phyloP scores from a whole-genome alignment of 2,888 invertebrate genomes.

The Xanthorhoe spadicearia region DNA sequence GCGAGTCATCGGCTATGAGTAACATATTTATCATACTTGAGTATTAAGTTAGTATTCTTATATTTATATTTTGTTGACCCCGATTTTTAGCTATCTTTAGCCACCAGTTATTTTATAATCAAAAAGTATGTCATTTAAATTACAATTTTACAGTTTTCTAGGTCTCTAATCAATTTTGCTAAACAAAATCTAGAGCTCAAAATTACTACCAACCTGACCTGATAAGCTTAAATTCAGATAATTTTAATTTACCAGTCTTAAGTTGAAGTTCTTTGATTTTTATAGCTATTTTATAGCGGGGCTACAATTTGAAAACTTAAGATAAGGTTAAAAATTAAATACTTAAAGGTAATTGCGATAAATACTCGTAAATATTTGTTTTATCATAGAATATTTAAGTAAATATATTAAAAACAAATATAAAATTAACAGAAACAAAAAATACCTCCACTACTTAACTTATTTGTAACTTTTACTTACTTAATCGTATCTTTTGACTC shows the following conservation, averaged over 20 bases:
- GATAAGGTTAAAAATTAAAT: too few relatives aligned
- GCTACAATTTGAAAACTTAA: not conserved
- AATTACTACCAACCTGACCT: not conserved
- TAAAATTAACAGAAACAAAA: too few relatives aligned
- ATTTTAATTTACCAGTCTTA: constrained; percentile 16
- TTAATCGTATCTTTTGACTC: too few relatives aligned
- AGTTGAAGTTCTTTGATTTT: not conserved
- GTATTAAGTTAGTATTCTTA: too few relatives aligned
- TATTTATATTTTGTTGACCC: not conserved
- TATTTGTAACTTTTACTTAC: not conserved
- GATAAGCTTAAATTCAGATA: not conserved
- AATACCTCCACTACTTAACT: not conserved
- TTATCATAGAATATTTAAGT: too few relatives aligned
- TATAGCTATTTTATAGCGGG: not conserved
- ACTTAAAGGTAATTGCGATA: too few relatives aligned
- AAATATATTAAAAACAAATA: too few relatives aligned
- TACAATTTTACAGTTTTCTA: too few relatives aligned
- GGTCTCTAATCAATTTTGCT: not conserved
- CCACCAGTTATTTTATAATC: too few relatives aligned
- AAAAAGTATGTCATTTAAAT: too few relatives aligned
- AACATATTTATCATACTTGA: not conserved
- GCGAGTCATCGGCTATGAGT: constrained; percentile 16
- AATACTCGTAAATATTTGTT: too few relatives aligned
- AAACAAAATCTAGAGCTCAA: constrained; percentile 1
- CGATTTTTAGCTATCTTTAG: not conserved